Base-by-base conservation (phyloP, 2,113 vertebrate species). In the Anhinga anhinga region DNA sequence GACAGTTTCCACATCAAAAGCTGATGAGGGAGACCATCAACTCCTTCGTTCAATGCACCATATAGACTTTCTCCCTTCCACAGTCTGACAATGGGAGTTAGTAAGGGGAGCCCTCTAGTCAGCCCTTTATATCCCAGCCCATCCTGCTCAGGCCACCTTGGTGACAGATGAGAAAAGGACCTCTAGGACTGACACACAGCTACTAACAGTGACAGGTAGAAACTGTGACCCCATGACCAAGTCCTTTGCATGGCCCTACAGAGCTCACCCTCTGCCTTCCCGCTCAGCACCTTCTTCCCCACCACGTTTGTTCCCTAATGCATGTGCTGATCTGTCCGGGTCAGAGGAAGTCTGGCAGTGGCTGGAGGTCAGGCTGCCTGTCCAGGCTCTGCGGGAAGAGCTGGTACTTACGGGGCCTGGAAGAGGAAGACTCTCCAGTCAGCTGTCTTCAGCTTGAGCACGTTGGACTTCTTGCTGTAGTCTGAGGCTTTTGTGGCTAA, bases 341-440 rank as follows among this genome's bases (percentile, higher is more conserved):
- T 13, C 0, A 1, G 40, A 34, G 34, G 32, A 38, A 50, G 29
- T 5, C 58, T 40, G 44, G 36, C 1, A 5, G 44, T 18, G 61
- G 40, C 18, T 70, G 88, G 62, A 70, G 62, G 49, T 8, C 71
- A 49, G 62, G 44, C 47, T 87, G 65, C 38, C 58, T 3, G 0
- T 8, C 10, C 65, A 45, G 62, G 63, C 55, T 25, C 58, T 58
- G 58, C 0, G 0, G 65, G 85, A 21, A 55, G 52, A 61, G 66
- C n/a, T 55, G 78, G 27, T 44, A 98, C 99, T 99, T 96, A 99
- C 99, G 99, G 98, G 4, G 99, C 99, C 93, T 99, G 99, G 92
- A 99, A 99, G 76, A 99, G 99, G 94, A 99, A 99, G 59, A 99
- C 99, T 92, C 99, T 99, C 99, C 99, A 99, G 98, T 99, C 99